Evolutionary conservation across 2,888 invertebrate genomes (phyloP).

Genomic region (Yponomeuta cagnagella): DNA sequence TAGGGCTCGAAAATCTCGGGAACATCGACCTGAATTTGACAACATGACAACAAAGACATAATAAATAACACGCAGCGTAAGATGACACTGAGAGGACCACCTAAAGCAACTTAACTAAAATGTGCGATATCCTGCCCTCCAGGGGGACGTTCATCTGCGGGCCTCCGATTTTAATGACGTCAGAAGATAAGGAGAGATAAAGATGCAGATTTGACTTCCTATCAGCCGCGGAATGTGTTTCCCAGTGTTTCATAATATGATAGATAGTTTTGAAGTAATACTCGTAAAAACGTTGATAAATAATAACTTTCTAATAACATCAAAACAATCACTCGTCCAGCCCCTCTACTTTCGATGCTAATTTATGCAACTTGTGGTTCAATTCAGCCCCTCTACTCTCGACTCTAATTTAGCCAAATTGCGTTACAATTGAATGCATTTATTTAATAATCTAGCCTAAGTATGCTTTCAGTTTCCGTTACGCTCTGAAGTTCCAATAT

Average conservation of each 20-base stretch:
- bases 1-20: background rate
- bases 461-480: no score
- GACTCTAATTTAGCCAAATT: no score
- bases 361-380: no score
- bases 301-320: background rate
- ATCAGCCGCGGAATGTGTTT: background rate
- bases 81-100: slow-evolving; percentile 41
- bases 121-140: slow-evolving; percentile 43
- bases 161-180: slow-evolving; percentile 17
- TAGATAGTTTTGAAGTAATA: background rate
- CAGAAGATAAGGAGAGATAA: slow-evolving; percentile 4
- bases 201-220: background rate
- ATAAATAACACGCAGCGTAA: slow-evolving; percentile 4
- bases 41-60: slow-evolving; percentile 42
- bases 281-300: background rate
- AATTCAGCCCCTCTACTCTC: no score
- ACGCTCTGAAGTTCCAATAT: no score
- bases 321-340: no score
- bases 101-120: slow-evolving; percentile 34
- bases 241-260: background rate
- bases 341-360: no score
- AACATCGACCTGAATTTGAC: background rate
- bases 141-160: slow-evolving; percentile 32
- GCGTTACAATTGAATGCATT: no score
- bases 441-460: no score